Conservation (phyloP, 2,113 vertebrate genomes). For the Psammodynastes pulverulentus region DNA sequence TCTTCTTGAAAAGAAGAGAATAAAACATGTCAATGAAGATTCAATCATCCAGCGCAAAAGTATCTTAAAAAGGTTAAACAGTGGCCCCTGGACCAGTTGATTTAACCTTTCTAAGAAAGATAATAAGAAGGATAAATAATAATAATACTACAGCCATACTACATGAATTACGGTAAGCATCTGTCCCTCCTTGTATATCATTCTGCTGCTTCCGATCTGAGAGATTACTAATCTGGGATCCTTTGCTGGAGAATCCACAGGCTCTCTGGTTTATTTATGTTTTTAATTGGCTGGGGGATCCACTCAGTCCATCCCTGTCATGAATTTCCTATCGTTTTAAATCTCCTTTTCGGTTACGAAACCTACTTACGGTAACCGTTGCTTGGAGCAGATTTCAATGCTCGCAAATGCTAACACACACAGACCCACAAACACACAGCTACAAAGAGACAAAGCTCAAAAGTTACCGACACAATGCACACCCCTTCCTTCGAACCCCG, state of each 20-base stretch:
- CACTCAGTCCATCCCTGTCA: too few relatives aligned
- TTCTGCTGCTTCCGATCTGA: not conserved
- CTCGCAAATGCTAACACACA: not conserved
- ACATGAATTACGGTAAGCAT: too few relatives aligned
- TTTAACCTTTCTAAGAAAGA: too few relatives aligned
- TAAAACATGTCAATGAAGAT: too few relatives aligned
- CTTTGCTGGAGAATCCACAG: not conserved
- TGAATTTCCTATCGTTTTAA: not conserved
- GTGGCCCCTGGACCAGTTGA: too few relatives aligned
- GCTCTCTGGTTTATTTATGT: too few relatives aligned
- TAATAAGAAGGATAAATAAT: too few relatives aligned
- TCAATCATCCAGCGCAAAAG: too few relatives aligned
- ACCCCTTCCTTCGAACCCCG: slow-evolving; percentile 30
- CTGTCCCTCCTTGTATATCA: too few relatives aligned
- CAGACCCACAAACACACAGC: not conserved
- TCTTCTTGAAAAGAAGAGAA: too few relatives aligned
- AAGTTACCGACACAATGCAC: slow-evolving; percentile 38
- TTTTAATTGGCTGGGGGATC: not conserved
- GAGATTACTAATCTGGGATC: not conserved
- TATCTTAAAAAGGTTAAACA: too few relatives aligned
- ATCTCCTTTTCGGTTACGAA: not conserved
- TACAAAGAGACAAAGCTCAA: not conserved
- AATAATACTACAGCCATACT: too few relatives aligned
- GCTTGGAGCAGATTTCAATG: not conserved
- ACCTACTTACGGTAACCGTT: not conserved